Base-by-base conservation (phyloP, 2,113 vertebrate genomes). In the Regulus satrapa region DNA sequence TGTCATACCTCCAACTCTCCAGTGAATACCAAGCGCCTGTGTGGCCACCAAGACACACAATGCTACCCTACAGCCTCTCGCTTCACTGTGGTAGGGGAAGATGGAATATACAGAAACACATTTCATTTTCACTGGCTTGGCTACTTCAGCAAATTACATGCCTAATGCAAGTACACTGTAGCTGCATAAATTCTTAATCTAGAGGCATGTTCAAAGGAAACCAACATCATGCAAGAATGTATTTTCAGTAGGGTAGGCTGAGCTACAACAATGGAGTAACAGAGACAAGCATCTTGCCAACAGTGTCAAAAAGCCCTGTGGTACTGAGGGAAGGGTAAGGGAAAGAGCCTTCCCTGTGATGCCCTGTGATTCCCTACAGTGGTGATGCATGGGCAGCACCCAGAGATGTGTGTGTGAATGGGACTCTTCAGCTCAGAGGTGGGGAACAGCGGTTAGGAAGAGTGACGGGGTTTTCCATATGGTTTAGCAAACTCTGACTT, bases 1-100 rank as follows among this genome's bases (percentile, higher is more conserved):
- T 98, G 97, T 96, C 88, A 58, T 97, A 96, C 85, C 94, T 97
- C 77, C 54, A 41, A 76, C 85, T 96, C 98, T 92, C 97, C 87
- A 96, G 97, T 69, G 97, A 98, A 97, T 96, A 95, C 88, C 79
- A 88, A 98, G 90, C 73, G 96, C 88, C 94, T 97, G 97, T 97
- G 96, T 96, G 97, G 96, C 95, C 97, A 97, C 92, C 95, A 95
- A 73, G 89, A 95, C 18, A 41, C 95, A 97, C 92, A 96, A 95
- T 94, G 88, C 85, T 19, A 10, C 74, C 79, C 97, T 97, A 92
- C 94, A 69, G 78, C 84, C 93, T 95, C 96, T 92, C n/a, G 48
- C 92, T 95, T 85, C 91, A 63, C 93, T 88, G 87, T 45, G 32
- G 80, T 73, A 95, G 45, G 48, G 66, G 68, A 97, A 95, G 92